A percentile compares a stretch with the other conserved stretches of the same genome.
These are phyloP conservation scores for Hylaeus anthracinus DNA, from an alignment of 1,140 invertebrate genomes.

Conservation along the genomic window DNA sequence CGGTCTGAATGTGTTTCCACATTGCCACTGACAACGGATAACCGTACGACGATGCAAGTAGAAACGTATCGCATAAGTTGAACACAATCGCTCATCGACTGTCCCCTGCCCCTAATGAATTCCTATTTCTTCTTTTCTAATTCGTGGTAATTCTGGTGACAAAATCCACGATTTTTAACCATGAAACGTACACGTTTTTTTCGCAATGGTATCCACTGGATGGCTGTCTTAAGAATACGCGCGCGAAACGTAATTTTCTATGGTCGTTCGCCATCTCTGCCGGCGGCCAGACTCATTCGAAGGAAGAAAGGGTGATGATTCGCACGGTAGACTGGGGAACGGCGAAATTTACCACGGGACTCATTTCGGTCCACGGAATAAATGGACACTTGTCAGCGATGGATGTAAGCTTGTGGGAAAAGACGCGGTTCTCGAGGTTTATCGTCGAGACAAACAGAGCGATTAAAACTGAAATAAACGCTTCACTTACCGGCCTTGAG, in stretches of 20 bases:
- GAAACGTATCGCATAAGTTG: slow-evolving; percentile 20
- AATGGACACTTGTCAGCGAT: slow-evolving; percentile 56
- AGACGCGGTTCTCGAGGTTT: slow-evolving; percentile 40
- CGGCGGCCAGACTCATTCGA: not conserved
- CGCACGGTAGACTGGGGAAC: slow-evolving; percentile 4
- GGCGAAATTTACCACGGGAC: slow-evolving; percentile 51
- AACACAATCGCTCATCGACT: not conserved
- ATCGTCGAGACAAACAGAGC: slow-evolving; percentile 55
- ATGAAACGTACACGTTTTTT: too few relatives aligned
- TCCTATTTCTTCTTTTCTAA: not conserved
- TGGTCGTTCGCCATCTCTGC: slow-evolving; percentile 21
- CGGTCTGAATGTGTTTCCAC: slow-evolving; percentile 30
- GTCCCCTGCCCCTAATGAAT: slow-evolving; percentile 10
- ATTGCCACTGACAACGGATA: slow-evolving; percentile 37
- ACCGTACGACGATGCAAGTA: slow-evolving; percentile 18
- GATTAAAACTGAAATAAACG: slow-evolving; percentile 64
- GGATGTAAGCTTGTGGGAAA: slow-evolving; percentile 45
- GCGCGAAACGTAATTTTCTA: slow-evolving; percentile 53
- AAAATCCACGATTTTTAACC: too few relatives aligned
- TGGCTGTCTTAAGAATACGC: slow-evolving; percentile 14
- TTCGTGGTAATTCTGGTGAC: too few relatives aligned
- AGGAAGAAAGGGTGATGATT: not conserved
- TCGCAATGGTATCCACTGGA: too few relatives aligned
- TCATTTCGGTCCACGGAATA: slow-evolving; percentile 50
- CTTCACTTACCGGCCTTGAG: slow-evolving; percentile 49